Percentiles rank a stretch among this genome's conserved stretches.
phyloP scores from a whole-genome alignment of 2,113 vertebrate genomes.

The Pitta sordida region DNA sequence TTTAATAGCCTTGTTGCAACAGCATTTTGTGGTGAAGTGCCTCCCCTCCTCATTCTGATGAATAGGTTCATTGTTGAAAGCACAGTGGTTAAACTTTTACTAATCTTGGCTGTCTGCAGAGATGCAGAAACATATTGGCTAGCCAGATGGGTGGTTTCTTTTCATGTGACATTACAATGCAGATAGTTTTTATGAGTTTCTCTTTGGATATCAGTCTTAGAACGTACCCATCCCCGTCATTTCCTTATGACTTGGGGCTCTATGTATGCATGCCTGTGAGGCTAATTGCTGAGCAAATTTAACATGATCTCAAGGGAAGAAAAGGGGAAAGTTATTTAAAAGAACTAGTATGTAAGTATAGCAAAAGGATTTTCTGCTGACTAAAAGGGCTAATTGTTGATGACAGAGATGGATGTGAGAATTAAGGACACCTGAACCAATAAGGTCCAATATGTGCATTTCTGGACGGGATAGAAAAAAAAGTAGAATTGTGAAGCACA shows the following conservation, averaged over 20 bases:
- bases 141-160: conserved; percentile 7
- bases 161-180: conserved; percentile 17
- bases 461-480: neutral
- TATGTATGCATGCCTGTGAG: neutral
- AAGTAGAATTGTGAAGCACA: neutral
- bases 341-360: neutral
- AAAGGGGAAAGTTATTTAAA: neutral
- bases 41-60: conserved; percentile 4
- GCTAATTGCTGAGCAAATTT: neutral
- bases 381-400: neutral
- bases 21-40: neutral
- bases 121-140: conserved; percentile 31
- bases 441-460: neutral
- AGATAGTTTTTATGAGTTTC: neutral
- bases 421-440: neutral
- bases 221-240: neutral
- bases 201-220: neutral
- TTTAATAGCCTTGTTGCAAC: conserved; percentile 22
- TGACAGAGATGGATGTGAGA: neutral
- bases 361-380: neutral
- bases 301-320: neutral
- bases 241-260: neutral
- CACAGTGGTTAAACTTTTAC: conserved; percentile 22
- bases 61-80: conserved; percentile 54
- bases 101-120: conserved; percentile 39